Evolutionary conservation across 2,888 invertebrate genomes (phyloP), one percentile per base, ranked within the genome.

Genomic region (Athetis lepigone): DNA sequence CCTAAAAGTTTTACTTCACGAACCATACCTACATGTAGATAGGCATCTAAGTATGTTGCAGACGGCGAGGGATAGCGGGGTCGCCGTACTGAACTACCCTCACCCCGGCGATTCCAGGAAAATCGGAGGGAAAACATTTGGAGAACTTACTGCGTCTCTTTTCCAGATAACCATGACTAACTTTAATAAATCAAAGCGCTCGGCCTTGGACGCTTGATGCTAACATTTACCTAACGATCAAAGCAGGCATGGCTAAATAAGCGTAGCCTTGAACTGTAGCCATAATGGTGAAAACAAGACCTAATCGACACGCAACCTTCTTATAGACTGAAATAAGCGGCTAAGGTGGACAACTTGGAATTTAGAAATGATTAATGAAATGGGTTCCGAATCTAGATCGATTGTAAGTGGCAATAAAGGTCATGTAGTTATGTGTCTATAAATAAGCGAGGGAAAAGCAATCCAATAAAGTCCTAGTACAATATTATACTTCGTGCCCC

Each of bases 31-130:
- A 63, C 58, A 47, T 57, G 39, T 66, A 65, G 58, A 61, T 67
- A 72, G 25, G 52, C 50, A 68, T 71, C 61, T 75, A 75, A n/a
- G n/a, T n/a, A n/a, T 65, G 60, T 49, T 56, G 64, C 77, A 86
- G 82, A 81, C 86, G 62, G 75, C 50, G 64, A 77, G 81, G 83
- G 77, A 52, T 68, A 63, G 69, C 79, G 78, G 82, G 86, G 83
- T 83, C 80, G 71, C 70, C 60, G 79, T 75, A 77, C 75, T 51
- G 29, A 72, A 58, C 65, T 68, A 77, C 75, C 75, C 78, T 60
- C 69, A 72, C 78, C 68, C 60, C 56, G 59, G 68, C 49, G 29
- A 69, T 86, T 86, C 83, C 76, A 70, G 81, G 84, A 83, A 88
- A 82, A 78, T 49, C 59, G 73, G 51, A 70, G 62, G 69, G 66